Conservation (phyloP, 2,888 invertebrate genomes). For the Rhaphigaster nebulosa region DNA sequence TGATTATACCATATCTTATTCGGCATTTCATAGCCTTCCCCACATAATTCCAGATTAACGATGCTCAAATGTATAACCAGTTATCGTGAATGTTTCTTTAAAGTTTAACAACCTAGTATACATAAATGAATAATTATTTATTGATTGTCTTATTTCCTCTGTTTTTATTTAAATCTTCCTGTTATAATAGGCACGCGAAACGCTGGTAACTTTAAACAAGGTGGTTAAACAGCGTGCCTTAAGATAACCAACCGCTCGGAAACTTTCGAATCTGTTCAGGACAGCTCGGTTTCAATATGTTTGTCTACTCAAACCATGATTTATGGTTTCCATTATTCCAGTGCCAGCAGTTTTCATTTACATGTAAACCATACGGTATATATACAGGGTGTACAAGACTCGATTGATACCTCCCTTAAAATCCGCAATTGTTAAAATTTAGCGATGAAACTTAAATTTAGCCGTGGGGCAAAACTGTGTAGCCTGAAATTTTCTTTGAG, state of each 20-base stretch:
- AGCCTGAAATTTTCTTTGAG: too few relatives aligned
- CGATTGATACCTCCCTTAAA: too few relatives aligned
- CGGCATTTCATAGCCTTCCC: too few relatives aligned
- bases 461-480: too few relatives aligned
- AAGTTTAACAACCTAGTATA: too few relatives aligned
- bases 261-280: background rate
- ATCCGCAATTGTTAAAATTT: too few relatives aligned
- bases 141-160: background rate
- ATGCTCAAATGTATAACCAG: too few relatives aligned
- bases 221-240: background rate
- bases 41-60: too few relatives aligned
- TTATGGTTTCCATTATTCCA: background rate
- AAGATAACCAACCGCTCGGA: background rate
- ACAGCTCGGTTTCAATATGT: background rate
- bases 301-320: background rate
- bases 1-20: too few relatives aligned
- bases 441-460: too few relatives aligned
- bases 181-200: background rate
- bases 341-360: background rate
- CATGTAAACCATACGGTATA: background rate
- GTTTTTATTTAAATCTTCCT: background rate
- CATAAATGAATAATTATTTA: background rate
- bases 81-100: too few relatives aligned
- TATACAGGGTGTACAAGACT: background rate
- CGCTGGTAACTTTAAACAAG: background rate